phyloP scores from a whole-genome alignment of 2,113 vertebrate genomes.

The Machaerirhynchus nigripectus region DNA sequence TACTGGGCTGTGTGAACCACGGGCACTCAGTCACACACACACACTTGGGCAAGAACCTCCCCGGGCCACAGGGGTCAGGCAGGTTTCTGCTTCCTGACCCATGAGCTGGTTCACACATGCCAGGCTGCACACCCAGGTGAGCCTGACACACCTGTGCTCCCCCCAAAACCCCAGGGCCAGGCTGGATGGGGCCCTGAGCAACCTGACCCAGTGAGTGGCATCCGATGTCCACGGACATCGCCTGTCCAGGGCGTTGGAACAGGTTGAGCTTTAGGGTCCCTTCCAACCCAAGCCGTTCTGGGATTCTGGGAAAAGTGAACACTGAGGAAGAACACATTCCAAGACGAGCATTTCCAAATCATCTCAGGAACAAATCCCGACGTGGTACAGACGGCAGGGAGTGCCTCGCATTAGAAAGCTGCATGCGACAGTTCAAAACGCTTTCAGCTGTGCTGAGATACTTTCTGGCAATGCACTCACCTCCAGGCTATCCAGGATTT shows the following conservation, averaged over 20 bases:
- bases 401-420: neutral
- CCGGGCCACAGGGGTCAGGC: too few relatives aligned
- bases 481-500: slow-evolving; percentile 81
- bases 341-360: neutral
- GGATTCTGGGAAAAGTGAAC: neutral
- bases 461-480: slow-evolving; percentile 52
- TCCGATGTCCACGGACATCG: neutral
- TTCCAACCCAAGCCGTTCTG: neutral
- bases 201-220: neutral
- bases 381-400: neutral
- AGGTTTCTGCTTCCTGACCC: neutral
- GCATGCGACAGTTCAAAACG: neutral
- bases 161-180: neutral
- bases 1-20: accelerated
- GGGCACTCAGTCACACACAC: neutral
- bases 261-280: neutral
- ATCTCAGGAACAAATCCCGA: neutral
- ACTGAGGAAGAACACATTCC: neutral
- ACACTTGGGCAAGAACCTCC: neutral
- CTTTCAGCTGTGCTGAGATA: neutral
- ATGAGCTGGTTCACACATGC: neutral
- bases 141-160: neutral
- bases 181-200: neutral
- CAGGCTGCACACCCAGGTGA: neutral
- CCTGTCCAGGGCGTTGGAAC: accelerated